These are phyloP conservation scores for Paedocypris micromegethes DNA, from an alignment of 2,797 vertebrate species.

Conservation along the genomic window DNA sequence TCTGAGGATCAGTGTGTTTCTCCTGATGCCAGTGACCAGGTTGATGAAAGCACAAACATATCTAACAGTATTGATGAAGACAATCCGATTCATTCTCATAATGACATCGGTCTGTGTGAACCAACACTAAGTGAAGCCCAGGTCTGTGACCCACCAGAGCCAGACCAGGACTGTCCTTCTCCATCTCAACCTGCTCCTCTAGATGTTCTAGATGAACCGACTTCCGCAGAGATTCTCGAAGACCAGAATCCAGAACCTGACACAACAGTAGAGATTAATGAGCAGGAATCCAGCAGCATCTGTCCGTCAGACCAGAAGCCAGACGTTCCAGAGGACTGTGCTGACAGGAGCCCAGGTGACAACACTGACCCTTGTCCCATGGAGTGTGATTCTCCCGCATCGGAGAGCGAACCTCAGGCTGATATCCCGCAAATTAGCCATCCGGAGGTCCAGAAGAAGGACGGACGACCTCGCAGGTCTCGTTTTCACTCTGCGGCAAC, in stretches of 20 bases:
- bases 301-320: not conserved
- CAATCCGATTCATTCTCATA: slow-evolving; percentile 20
- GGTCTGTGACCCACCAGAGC: not conserved
- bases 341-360: slow-evolving; percentile 60
- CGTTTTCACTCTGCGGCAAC: slow-evolving; percentile 91
- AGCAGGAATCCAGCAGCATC: slow-evolving; percentile 8
- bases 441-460: slow-evolving; percentile 51
- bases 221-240: not conserved
- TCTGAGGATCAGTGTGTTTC: slow-evolving; percentile 18
- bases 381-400: slow-evolving; percentile 84
- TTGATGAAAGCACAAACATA: not conserved
- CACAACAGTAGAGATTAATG: slow-evolving; percentile 14
- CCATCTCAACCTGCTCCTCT: not conserved
- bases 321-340: not conserved
- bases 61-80: slow-evolving; percentile 16
- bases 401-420: slow-evolving; percentile 70
- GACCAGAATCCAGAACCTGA: slow-evolving; percentile 27
- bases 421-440: slow-evolving; percentile 44
- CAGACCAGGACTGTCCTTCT: slow-evolving; percentile 6
- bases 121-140: slow-evolving; percentile 1
- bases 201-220: not conserved
- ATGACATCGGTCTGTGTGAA: slow-evolving; percentile 7
- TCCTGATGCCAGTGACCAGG: not conserved
- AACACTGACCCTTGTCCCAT: slow-evolving; percentile 81
- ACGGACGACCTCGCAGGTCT: slow-evolving; percentile 76